phyloP scores from a whole-genome alignment of 2,113 vertebrate genomes.

The Rhynchomys soricoides region DNA sequence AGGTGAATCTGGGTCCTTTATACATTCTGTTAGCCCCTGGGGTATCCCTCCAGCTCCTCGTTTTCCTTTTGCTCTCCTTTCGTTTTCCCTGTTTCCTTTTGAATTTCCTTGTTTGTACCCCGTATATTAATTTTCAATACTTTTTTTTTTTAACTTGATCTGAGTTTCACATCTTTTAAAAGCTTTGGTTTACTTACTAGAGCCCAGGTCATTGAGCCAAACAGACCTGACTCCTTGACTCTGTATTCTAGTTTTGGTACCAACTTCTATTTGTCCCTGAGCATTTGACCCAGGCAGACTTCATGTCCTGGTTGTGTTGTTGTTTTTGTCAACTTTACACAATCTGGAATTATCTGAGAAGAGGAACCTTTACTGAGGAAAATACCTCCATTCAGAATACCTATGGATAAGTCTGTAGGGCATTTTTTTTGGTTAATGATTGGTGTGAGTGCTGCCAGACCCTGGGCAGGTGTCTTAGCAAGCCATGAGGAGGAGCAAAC shows the following conservation, averaged over 20 bases:
- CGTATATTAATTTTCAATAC: background rate
- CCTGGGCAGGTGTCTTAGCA: background rate
- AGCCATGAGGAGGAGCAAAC: background rate
- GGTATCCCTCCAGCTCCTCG: background rate
- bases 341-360: background rate
- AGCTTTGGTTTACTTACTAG: background rate
- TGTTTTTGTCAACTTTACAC: background rate
- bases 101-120: conserved; percentile 5
- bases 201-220: background rate
- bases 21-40: background rate
- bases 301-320: background rate
- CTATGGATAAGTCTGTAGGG: background rate
- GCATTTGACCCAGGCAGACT: background rate
- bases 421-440: background rate
- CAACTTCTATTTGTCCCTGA: background rate
- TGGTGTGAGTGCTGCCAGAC: background rate
- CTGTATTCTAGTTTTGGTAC: background rate
- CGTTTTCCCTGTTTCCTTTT: background rate
- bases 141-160: background rate
- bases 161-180: background rate
- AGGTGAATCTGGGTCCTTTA: background rate
- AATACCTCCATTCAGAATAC: background rate
- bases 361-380: background rate
- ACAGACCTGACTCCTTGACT: background rate
- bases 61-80: background rate